phyloP scores from a whole-genome alignment of 2,888 invertebrate genomes.

The Muschampia staudingeri region DNA sequence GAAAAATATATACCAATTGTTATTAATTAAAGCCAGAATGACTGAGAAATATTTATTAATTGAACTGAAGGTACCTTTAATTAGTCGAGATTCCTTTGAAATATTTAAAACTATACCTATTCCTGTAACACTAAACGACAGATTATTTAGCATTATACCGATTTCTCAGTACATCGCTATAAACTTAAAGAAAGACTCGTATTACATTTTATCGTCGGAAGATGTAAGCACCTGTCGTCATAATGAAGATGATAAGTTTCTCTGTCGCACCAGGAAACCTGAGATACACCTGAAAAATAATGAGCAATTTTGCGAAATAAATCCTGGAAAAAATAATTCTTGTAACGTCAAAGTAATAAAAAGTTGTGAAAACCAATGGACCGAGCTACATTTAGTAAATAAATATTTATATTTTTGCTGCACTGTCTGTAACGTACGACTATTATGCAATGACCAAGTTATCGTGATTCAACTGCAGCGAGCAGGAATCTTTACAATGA shows the following conservation, averaged over 20 bases:
- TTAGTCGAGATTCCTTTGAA: conserved; percentile 31
- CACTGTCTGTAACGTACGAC: conserved; percentile 11
- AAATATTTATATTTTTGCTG: conserved; percentile 32
- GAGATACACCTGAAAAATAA: no score
- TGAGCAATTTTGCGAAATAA: no score
- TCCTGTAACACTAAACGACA: conserved; percentile 10
- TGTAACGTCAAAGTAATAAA: no score
- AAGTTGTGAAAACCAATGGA: not conserved
- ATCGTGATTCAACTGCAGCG: no score
- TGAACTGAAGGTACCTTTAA: conserved; percentile 50
- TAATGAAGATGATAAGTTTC: no score
- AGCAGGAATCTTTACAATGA: not conserved
- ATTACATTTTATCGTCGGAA: no score
- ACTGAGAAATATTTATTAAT: conserved; percentile 51
- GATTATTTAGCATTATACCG: conserved; percentile 10
- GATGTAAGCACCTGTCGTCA: no score
- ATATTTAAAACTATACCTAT: conserved; percentile 22
- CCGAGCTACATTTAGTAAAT: conserved; percentile 19
- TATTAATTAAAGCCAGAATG: conserved; percentile 51
- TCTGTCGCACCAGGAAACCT: no score
- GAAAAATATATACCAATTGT: no score
- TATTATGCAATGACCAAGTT: conserved; percentile 21
- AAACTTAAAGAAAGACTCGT: no score
- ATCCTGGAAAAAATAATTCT: no score
- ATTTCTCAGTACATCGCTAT: no score